Evolutionary conservation across 2,113 vertebrate species (phyloP).

Genomic region (Protomyctophum bolini): DNA sequence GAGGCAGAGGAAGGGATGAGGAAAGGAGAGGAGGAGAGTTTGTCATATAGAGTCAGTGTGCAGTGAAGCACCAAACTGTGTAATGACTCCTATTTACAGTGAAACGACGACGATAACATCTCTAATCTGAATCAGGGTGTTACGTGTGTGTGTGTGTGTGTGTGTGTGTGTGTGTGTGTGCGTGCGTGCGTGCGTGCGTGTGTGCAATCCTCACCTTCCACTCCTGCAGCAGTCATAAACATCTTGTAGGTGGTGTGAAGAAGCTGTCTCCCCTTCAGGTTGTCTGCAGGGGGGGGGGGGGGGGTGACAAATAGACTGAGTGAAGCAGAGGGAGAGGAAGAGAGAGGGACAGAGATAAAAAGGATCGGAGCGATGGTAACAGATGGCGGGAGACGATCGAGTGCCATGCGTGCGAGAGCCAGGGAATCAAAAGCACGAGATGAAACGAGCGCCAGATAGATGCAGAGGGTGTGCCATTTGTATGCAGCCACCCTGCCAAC

Average conservation of each 20-base stretch:
- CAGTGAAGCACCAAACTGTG: conserved; percentile 35
- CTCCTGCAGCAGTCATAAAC: conserved; percentile 91
- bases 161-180: conserved; percentile 1
- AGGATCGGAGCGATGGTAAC: conserved; percentile 54
- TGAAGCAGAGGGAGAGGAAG: conserved; percentile 7
- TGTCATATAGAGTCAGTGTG: conserved; percentile 38
- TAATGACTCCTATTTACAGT: conserved; percentile 58
- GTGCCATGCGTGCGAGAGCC: too few species aligned
- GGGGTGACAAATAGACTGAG: conserved; percentile 26
- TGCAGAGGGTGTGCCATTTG: conserved; percentile 29
- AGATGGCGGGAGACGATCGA: conserved; percentile 45
- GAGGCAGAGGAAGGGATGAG: conserved; percentile 4
- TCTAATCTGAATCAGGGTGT: conserved; percentile 53
- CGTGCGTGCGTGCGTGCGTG: neutral
- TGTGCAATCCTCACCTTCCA: conserved; percentile 82
- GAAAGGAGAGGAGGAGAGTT: conserved; percentile 29
- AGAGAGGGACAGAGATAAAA: conserved; percentile 50
- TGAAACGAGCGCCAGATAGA: conserved; percentile 32
- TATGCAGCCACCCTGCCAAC: conserved; percentile 48
- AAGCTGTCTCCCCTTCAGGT: conserved; percentile 88
- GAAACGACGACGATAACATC: conserved; percentile 64
- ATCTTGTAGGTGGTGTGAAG: conserved; percentile 94
- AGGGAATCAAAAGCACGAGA: neutral
- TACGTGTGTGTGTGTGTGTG: conserved; percentile 22
- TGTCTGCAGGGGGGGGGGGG: conserved; percentile 70